Evolutionary conservation across 2,113 vertebrate species (phyloP).

Genomic region (Xiphias gladius): DNA sequence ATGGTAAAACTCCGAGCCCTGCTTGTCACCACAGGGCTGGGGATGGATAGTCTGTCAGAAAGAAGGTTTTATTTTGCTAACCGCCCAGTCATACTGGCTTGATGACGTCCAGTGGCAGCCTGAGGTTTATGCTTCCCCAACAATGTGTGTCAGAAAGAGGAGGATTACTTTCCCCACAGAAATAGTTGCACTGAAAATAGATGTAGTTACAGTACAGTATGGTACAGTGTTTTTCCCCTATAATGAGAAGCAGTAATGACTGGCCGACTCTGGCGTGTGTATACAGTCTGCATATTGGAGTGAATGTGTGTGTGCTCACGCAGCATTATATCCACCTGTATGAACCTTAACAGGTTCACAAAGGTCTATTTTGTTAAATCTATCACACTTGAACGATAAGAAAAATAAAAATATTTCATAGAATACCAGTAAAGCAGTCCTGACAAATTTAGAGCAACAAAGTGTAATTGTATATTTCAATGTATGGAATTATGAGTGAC

Average conservation of each 20-base stretch:
- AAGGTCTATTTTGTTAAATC: constrained; percentile 6
- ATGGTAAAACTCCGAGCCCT: constrained; percentile 51
- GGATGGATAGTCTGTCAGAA: constrained; percentile 56
- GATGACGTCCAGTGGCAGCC: constrained; percentile 34
- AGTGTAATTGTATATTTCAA: background rate
- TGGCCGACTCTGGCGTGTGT: background rate
- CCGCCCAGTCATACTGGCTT: constrained; percentile 14
- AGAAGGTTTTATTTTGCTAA: constrained; percentile 61
- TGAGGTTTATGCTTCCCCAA: constrained; percentile 4
- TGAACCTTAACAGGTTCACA: background rate
- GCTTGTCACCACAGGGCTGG: constrained; percentile 54
- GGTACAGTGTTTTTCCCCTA: background rate
- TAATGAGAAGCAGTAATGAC: constrained; percentile 41
- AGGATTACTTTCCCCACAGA: constrained; percentile 8
- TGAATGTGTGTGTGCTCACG: background rate
- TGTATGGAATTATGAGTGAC: background rate
- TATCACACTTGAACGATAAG: background rate
- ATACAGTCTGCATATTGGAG: background rate
- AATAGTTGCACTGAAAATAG: constrained; percentile 16
- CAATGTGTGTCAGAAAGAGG: constrained; percentile 24
- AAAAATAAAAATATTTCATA: background rate
- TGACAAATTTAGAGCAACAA: background rate
- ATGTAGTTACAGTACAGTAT: constrained; percentile 8
- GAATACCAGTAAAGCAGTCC: background rate
- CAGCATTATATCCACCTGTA: background rate